Percentiles rank a stretch among this genome's conserved stretches.
phyloP scores from a whole-genome alignment of 2,797 vertebrate genomes.

The Pseudomugil tenellus region DNA sequence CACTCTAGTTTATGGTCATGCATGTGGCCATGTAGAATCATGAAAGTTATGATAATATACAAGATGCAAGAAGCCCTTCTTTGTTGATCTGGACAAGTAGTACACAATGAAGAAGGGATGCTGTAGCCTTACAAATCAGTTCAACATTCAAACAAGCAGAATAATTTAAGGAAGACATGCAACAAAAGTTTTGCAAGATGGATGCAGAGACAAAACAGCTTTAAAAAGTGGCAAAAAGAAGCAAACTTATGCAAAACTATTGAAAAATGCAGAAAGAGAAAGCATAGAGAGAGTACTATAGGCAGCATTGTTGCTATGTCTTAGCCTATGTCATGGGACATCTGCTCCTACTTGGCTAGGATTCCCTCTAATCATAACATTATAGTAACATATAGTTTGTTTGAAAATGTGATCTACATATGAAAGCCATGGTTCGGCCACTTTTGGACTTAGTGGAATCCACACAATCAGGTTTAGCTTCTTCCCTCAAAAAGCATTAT shows the following conservation, averaged over 20 bases:
- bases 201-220: background rate
- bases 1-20: background rate
- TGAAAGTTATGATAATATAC: background rate
- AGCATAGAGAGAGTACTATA: background rate
- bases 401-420: background rate
- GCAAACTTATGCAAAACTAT: background rate
- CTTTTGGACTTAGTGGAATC: slow-evolving; percentile 56
- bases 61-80: background rate
- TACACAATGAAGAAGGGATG: background rate
- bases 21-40: background rate
- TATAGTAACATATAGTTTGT: background rate
- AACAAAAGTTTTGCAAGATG: background rate
- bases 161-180: background rate
- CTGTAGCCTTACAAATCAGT: background rate
- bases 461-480: slow-evolving; percentile 39
- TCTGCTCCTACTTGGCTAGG: background rate
- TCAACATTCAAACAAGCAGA: background rate
- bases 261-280: background rate
- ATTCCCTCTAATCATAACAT: background rate
- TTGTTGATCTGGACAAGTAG: background rate
- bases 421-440: slow-evolving; percentile 49
- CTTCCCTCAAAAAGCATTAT: slow-evolving; percentile 19
- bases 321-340: background rate
- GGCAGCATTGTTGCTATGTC: slow-evolving; percentile 22
- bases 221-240: background rate